phyloP scores from a whole-genome alignment of 2,113 vertebrate genomes.

The Dipodomys stephensi region DNA sequence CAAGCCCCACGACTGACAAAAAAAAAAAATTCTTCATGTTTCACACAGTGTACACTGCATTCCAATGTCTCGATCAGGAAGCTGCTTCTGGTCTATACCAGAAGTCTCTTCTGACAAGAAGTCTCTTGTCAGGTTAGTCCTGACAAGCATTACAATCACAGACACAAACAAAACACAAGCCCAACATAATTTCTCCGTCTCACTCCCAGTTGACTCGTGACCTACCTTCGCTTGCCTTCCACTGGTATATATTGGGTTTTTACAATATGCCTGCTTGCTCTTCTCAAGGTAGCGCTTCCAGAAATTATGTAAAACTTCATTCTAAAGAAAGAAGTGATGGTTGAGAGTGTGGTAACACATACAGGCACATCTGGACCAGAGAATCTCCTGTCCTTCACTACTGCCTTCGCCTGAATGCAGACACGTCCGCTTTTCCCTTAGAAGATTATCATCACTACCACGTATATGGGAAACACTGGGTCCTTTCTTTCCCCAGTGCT shows the following conservation, averaged over 20 bases:
- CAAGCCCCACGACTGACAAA: too few species aligned
- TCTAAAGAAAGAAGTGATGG: conserved; percentile 79
- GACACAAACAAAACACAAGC: neutral
- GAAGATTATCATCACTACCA: neutral
- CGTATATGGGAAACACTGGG: neutral
- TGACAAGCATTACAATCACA: neutral
- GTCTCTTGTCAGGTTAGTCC: neutral
- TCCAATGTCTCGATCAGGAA: neutral
- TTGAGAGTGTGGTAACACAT: neutral
- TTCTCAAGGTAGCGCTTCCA: conserved; percentile 95
- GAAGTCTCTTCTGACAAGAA: neutral
- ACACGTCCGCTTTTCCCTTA: neutral
- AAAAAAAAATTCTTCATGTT: neutral
- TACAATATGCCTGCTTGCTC: conserved; percentile 90
- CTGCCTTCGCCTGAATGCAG: neutral
- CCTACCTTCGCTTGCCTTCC: conserved; percentile 80
- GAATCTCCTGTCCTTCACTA: neutral
- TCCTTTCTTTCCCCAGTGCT: neutral
- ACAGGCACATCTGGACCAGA: neutral
- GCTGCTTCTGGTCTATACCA: neutral
- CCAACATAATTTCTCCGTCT: neutral
- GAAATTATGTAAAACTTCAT: conserved; percentile 90
- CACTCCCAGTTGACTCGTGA: neutral
- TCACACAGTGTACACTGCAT: neutral
- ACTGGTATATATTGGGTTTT: conserved; percentile 68